Base-by-base conservation (phyloP, 2,888 invertebrate genomes). In the Drosophila dives region DNA sequence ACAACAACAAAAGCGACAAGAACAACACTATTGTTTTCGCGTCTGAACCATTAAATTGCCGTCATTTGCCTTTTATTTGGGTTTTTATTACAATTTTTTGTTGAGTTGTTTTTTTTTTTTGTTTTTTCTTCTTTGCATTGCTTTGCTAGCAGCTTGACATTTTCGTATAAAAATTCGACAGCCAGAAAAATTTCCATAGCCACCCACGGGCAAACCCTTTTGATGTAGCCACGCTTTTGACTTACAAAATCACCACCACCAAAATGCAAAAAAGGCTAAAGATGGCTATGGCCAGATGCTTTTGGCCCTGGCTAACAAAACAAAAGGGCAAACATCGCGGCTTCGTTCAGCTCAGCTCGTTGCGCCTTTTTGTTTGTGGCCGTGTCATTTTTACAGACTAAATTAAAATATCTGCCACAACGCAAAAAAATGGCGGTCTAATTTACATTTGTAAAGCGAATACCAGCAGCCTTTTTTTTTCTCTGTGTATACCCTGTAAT, bases 331-430 rank as follows among this genome's bases (percentile, higher is more conserved):
- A 89, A 68, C 42, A 42, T 42, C 40, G 56, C 40, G 23, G 42
- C 56, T 56, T 20, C 32, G 42, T 29, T 56, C 20, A 20, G 60
- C 53, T 42, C 54, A 61, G 40, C 45, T 54, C 59, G 68, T 50
- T 65, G 55, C 56, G 64, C 71, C 74, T 80, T 86, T 77, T 86
- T 86, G 81, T 86, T 84, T 89, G 87, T 74, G 90, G 90, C 89
- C 81, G 89, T 90, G 89, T 90, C 89, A 89, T 91, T 91, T 89
- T 90, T 79, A 82, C 90, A 81, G 90, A 86, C 89, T 85, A 91
- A 91, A 89, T 91, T 91, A 89, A 89, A 89, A 91, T 89, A 86
- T 86, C 78, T 88, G 81, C 70, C 72, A 68, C 64, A 64, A 77
- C 77, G 69, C 74, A 76, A 82, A 79, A 29, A 84, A 81, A 80